Percentiles rank a stretch among this genome's conserved stretches.
phyloP scores from a whole-genome alignment of 2,797 vertebrate species.

The Clarias platycephalus region DNA sequence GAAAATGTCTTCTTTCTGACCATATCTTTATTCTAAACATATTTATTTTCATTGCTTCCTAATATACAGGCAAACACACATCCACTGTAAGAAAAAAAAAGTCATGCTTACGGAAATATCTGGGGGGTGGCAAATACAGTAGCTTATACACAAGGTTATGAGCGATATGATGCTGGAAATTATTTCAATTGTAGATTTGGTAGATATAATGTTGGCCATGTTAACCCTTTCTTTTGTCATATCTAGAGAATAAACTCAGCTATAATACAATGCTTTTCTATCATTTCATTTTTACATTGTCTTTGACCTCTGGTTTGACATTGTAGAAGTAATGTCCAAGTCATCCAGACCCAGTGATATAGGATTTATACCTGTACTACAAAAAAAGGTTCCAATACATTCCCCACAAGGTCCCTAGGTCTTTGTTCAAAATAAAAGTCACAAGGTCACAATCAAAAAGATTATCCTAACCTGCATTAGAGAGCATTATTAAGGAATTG shows the following conservation, averaged over 20 bases:
- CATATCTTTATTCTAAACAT: not conserved
- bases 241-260: not conserved
- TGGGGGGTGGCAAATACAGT: not conserved
- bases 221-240: not conserved
- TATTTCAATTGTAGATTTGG: constrained; percentile 1
- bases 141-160: not conserved
- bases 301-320: not conserved
- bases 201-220: not conserved
- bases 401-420: too few relatives aligned
- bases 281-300: not conserved
- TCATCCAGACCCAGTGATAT: not conserved
- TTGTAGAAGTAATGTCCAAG: not conserved
- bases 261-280: not conserved
- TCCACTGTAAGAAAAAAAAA: not conserved
- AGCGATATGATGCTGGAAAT: not conserved
- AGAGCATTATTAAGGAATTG: not conserved
- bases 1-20: not conserved
- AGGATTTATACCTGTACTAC: not conserved
- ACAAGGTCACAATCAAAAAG: not conserved
- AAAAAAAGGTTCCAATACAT: not conserved
- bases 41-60: not conserved
- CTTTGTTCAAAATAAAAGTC: not conserved
- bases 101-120: not conserved
- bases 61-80: not conserved
- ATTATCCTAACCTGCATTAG: not conserved